Evolutionary conservation across 2,797 vertebrate species (phyloP).

Genomic region (Garrulus glandarius): DNA sequence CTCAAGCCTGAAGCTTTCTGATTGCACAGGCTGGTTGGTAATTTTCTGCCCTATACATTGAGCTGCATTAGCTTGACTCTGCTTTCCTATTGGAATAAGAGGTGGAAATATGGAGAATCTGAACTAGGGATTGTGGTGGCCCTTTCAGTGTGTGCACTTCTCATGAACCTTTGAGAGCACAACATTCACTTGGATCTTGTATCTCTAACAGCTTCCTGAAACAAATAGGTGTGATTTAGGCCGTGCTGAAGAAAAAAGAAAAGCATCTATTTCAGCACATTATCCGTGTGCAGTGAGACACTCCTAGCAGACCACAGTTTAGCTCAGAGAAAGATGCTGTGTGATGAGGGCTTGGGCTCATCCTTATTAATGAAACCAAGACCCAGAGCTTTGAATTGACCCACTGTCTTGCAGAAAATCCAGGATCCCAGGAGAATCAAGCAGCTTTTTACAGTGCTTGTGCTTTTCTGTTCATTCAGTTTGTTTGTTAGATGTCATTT

Average conservation of each 20-base stretch:
- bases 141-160: neutral
- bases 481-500: slow-evolving; percentile 50
- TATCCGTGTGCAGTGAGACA: neutral
- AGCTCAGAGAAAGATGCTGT: neutral
- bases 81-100: neutral
- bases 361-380: slow-evolving; percentile 3
- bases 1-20: neutral
- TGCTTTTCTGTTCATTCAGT: slow-evolving; percentile 29
- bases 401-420: slow-evolving; percentile 1
- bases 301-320: neutral
- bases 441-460: neutral
- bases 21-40: neutral
- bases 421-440: neutral
- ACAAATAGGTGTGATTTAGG: neutral
- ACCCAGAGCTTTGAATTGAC: slow-evolving; percentile 3
- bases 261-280: neutral
- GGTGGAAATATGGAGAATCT: neutral
- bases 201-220: neutral
- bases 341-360: neutral
- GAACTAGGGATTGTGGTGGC: neutral
- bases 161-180: neutral
- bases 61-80: neutral
- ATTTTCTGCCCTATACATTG: neutral
- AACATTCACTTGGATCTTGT: rapidly evolving
- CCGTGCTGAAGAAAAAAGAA: neutral